Evolutionary conservation across 53 echinoderm and acorn worm species (phyloP).

Genomic region (Temnopleurus reevesii): DNA sequence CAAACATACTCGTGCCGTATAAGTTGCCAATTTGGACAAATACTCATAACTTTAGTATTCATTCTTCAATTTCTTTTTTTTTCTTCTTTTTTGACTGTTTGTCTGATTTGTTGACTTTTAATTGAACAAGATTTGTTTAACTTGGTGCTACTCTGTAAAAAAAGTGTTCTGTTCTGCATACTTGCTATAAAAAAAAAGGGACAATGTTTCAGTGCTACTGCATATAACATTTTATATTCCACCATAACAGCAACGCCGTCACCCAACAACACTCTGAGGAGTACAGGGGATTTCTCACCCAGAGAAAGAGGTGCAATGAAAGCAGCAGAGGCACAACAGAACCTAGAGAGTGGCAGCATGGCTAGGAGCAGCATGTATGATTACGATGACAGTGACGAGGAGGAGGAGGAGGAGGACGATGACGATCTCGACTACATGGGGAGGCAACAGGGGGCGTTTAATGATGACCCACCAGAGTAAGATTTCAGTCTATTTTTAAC

Average conservation of each 20-base stretch:
- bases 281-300: slow-evolving; percentile 22
- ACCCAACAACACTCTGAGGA: slow-evolving; percentile 55
- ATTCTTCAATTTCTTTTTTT: too few species aligned
- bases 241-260: slow-evolving; percentile 64
- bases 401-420: slow-evolving; percentile 73
- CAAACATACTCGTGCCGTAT: too few species aligned
- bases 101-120: too few species aligned
- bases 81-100: too few species aligned
- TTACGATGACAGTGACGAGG: slow-evolving; percentile 89
- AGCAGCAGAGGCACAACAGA: background rate
- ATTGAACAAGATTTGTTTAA: too few species aligned
- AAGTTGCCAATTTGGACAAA: too few species aligned
- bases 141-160: too few species aligned
- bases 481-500: background rate
- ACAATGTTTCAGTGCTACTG: too few species aligned
- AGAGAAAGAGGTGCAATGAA: slow-evolving; percentile 12
- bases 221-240: too few species aligned
- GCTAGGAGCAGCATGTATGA: slow-evolving; percentile 95
- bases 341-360: slow-evolving; percentile 73
- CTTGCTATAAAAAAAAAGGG: too few species aligned
- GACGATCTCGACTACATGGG: slow-evolving; percentile 51
- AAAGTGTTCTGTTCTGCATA: too few species aligned
- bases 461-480: slow-evolving; percentile 66
- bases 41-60: too few species aligned
- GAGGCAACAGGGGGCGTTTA: background rate